These are phyloP conservation scores for Cancer borealis DNA, from an alignment of 2,888 invertebrate species.

Conservation along the genomic window DNA sequence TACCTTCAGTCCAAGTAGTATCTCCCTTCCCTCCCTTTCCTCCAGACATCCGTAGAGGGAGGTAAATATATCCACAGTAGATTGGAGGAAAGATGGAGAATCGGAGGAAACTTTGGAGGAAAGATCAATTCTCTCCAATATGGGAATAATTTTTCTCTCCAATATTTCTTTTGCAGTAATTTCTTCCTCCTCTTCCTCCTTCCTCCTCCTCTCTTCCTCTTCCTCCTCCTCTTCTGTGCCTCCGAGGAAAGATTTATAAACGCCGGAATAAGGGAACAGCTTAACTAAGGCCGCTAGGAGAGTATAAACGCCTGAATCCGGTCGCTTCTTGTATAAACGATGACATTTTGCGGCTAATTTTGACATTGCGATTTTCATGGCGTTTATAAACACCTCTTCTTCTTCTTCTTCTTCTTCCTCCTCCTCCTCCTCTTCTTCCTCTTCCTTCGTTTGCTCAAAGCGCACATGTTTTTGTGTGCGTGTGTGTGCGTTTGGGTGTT, in stretches of 20 bases:
- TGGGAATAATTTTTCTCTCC: slow-evolving; percentile 51
- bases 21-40: background rate
- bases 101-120: background rate
- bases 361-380: background rate
- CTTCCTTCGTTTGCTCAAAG: background rate
- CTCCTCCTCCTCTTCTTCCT: background rate
- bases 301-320: background rate
- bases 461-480: too few relatives aligned
- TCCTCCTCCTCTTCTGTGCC: background rate
- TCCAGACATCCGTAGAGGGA: background rate
- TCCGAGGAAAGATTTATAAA: background rate
- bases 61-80: background rate
- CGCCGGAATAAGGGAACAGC: slow-evolving; percentile 6
- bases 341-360: background rate
- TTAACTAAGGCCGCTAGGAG: slow-evolving; percentile 28
- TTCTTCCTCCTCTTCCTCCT: background rate
- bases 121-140: slow-evolving; percentile 43
- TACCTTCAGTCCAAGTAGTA: slow-evolving; percentile 14
- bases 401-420: background rate
- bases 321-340: background rate
- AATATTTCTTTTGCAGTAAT: slow-evolving; percentile 23
- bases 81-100: background rate
- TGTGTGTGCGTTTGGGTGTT: too few relatives aligned
- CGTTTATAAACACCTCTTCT: slow-evolving; percentile 12
- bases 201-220: background rate